Percentiles rank a stretch among this genome's conserved stretches.
phyloP scores from a whole-genome alignment of 2,113 vertebrate genomes.

The Anser brachyrhynchus region DNA sequence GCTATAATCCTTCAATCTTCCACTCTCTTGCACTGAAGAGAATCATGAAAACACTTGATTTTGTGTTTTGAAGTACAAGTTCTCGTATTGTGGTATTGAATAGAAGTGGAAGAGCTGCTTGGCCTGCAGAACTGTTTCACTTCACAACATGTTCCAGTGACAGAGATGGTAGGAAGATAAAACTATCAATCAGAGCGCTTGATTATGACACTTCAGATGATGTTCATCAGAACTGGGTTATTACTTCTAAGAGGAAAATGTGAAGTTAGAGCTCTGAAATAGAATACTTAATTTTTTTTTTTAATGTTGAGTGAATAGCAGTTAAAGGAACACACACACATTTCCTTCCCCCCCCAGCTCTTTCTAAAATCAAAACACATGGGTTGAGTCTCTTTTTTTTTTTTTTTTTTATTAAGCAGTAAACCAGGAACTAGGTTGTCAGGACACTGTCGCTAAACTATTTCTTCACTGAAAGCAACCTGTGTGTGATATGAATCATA shows the following conservation, averaged over 20 bases:
- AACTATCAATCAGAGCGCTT: background rate
- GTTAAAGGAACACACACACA: background rate
- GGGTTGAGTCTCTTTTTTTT: background rate
- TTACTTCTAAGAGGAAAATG: background rate
- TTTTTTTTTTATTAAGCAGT: background rate
- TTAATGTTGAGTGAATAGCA: background rate
- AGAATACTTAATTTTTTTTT: background rate
- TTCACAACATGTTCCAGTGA: rapidly evolving
- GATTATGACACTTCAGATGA: background rate
- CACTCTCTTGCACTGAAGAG: background rate
- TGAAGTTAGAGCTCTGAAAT: background rate
- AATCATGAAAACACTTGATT: background rate
- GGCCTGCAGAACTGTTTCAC: rapidly evolving
- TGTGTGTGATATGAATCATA: background rate
- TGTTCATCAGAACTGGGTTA: background rate
- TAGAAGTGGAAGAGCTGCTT: background rate
- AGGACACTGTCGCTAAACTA: background rate
- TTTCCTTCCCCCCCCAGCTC: too few relatives aligned
- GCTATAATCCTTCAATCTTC: background rate
- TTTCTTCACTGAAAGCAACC: background rate
- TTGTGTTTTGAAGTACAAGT: background rate
- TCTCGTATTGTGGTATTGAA: background rate
- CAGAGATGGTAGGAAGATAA: background rate
- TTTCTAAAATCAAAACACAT: background rate
- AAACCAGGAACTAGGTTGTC: background rate